Base-by-base conservation (phyloP, 2,888 invertebrate genomes). In the Apeira syringaria region DNA sequence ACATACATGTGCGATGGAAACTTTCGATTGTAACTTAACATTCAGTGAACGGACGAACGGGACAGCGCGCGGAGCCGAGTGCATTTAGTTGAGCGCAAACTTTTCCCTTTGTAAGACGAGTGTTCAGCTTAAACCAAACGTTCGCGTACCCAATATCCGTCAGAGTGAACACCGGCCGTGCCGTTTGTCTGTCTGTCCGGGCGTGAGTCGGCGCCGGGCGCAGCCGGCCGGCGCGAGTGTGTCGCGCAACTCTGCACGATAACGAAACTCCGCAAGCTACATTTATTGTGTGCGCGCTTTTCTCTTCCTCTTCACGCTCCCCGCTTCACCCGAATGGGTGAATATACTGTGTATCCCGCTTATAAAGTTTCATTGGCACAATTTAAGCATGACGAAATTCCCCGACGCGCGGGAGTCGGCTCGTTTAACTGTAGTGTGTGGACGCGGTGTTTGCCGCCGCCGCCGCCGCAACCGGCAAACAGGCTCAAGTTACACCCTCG, bases 51-150 rank as follows among this genome's bases (percentile, higher is more conserved):
- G 68, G n/a, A n/a, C 76, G 74, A 75, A 71, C 70, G 71, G 65
- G 59, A 63, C 68, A 54, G 35, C 37, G n/a, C n/a, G n/a, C n/a
- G 41, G 38, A 53, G 66, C 71, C 72, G 68, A 73, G 71, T 80
- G 78, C 80, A 83, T 84, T 81, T 78, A 82, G 80, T 78, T 79
- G 69, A 73, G 73, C 55, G 59, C 59, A 74, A 84, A 86, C 76
- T 83, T 83, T 82, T 72, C 78, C 74, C 82, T 80, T 80, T 83
- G 76, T 77, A 69, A 77, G 74, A 73, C 73, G 74, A 75, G 78
- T 74, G 73, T 78, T 74, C 76, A 70, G 75, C 74, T 77, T 71
- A 72, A 79, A 72, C 71, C 69, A 59, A 65, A 60, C 70, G 66
- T 68, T 73, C 68, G 74, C 69, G 69, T 78, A 71, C 70, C 74